These are phyloP conservation scores for Nanorana parkeri DNA, from an alignment of 2,113 vertebrate genomes.

Conservation along the genomic window DNA sequence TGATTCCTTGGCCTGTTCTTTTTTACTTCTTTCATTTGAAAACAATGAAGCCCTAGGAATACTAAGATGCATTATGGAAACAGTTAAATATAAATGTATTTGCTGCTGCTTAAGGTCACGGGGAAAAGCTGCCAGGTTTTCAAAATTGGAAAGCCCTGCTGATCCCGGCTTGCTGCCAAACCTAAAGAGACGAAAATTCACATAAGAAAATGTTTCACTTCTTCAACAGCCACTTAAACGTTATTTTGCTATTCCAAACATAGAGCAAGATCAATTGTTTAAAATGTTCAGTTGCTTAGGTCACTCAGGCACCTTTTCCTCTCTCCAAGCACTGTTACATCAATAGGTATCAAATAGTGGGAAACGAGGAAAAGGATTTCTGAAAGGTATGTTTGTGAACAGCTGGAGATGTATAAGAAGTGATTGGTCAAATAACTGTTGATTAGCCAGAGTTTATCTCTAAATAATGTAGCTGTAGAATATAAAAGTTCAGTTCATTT, in stretches of 20 bases:
- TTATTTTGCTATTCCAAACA: constrained; percentile 38
- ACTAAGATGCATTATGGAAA: neutral
- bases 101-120: constrained; percentile 24
- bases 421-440: no score
- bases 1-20: no score
- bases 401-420: no score
- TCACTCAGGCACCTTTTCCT: constrained; percentile 15
- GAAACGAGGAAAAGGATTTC: neutral
- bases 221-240: constrained; percentile 40
- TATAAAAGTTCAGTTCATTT: no score
- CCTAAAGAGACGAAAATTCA: constrained; percentile 51
- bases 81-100: constrained; percentile 25
- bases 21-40: neutral
- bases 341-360: neutral
- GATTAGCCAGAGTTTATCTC: no score
- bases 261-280: constrained; percentile 25
- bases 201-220: constrained; percentile 49
- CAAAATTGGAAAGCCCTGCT: constrained; percentile 42
- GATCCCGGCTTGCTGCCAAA: constrained; percentile 51
- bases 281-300: constrained; percentile 14
- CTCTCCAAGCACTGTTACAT: neutral
- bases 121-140: constrained; percentile 41
- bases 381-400: no score
- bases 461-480: no score
- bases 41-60: neutral